These are phyloP conservation scores for Stichopus chloronotus DNA, from an alignment of 35 echinoderm and acorn worm species.

Conservation along the genomic window DNA sequence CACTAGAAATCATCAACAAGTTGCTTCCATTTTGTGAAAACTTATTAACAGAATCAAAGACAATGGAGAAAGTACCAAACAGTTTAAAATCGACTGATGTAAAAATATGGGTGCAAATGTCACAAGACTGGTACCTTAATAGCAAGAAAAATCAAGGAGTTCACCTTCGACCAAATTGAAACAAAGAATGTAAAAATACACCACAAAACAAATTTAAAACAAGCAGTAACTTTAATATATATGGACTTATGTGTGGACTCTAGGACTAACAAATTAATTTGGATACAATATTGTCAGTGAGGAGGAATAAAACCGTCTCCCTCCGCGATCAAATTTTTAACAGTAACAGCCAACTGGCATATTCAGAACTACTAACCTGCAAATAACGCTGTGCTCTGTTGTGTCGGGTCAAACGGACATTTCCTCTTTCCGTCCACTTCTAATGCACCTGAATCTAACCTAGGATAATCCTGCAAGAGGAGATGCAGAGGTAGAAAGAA, in stretches of 20 bases:
- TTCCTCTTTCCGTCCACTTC: conserved; percentile 56
- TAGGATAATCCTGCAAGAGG: not conserved
- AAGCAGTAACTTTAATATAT: not conserved
- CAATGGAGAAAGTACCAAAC: no score
- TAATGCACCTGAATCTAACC: not conserved
- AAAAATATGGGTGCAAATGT: no score
- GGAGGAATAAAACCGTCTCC: not conserved
- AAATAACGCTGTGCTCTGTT: conserved; percentile 85
- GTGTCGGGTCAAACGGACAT: conserved; percentile 77
- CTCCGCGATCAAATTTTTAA: not conserved
- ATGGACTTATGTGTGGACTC: not conserved
- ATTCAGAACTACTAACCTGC: conserved; percentile 65
- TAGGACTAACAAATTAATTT: not conserved
- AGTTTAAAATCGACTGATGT: no score
- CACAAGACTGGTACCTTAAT: no score
- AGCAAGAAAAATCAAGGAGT: no score
- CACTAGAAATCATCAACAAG: no score
- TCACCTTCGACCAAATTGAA: no score
- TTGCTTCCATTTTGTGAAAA: no score
- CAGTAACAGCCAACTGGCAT: no score
- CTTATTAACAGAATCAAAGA: no score
- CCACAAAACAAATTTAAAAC: not conserved
- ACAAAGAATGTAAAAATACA: not conserved
- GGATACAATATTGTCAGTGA: not conserved
- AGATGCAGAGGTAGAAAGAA: not conserved